phyloP scores from a whole-genome alignment of 2,888 invertebrate species.

The Caenorhabditis sp. region DNA sequence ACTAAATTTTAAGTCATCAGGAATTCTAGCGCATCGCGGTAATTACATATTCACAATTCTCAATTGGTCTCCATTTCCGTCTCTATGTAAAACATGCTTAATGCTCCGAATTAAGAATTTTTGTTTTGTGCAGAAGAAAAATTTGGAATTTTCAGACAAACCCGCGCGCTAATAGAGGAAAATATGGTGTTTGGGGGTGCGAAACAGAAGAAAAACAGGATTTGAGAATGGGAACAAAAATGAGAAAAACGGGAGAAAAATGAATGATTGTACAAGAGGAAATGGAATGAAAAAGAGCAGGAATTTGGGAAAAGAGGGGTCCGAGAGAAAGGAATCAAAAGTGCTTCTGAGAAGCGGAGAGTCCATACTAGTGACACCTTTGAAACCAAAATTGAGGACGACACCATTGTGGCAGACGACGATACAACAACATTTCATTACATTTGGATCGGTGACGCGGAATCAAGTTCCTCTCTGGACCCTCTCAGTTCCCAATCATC shows the following conservation, averaged over 20 bases:
- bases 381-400: conserved; percentile 65
- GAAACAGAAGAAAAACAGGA: conserved; percentile 30
- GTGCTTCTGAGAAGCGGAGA: conserved; percentile 35
- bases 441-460: conserved; percentile 68
- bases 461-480: conserved; percentile 65
- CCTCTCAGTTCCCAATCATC: conserved; percentile 36
- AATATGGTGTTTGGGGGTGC: conserved; percentile 19
- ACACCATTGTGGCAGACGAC: conserved; percentile 60
- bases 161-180: not conserved
- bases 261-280: conserved; percentile 29
- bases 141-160: conserved; percentile 16
- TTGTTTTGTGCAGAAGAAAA: conserved; percentile 11
- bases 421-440: conserved; percentile 68
- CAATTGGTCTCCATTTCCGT: conserved; percentile 36
- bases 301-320: conserved; percentile 18
- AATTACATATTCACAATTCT: conserved; percentile 42
- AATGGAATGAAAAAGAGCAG: conserved; percentile 13
- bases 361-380: conserved; percentile 48
- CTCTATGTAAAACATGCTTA: conserved; percentile 33
- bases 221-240: conserved; percentile 33
- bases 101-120: conserved; percentile 16
- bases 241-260: conserved; percentile 46
- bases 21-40: conserved; percentile 48
- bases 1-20: conserved; percentile 40
- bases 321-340: conserved; percentile 37